Conservation (phyloP, 2,113 vertebrate genomes). For the Paracanthobrama guichenoti region DNA sequence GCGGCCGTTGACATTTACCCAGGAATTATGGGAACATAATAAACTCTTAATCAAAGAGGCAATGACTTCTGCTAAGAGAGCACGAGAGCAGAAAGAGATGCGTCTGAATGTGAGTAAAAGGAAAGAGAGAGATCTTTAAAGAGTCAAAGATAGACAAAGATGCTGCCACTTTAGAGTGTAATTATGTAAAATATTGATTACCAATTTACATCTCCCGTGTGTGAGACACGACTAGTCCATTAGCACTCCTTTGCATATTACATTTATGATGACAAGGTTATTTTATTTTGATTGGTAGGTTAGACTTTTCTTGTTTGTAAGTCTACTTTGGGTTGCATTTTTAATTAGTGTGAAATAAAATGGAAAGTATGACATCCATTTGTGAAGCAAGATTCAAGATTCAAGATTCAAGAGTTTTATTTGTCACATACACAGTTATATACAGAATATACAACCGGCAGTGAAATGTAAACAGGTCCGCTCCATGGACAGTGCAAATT, state of each 20-base stretch:
- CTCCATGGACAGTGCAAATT: too few species aligned
- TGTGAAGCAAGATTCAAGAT: too few species aligned
- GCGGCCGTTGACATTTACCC: constrained; percentile 58
- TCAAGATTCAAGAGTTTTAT: too few species aligned
- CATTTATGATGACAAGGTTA: background rate
- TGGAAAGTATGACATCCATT: background rate
- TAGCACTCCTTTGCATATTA: background rate
- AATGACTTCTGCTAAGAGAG: constrained; percentile 35
- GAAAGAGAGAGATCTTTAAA: background rate
- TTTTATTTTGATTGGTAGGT: background rate
- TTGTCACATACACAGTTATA: too few species aligned
- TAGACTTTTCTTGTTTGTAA: background rate
- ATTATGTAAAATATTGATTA: constrained; percentile 2
- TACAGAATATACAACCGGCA: too few species aligned
- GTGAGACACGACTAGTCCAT: background rate
- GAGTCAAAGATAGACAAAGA: background rate
- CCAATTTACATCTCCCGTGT: background rate
- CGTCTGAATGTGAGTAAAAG: constrained; percentile 1
- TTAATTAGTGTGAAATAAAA: background rate
- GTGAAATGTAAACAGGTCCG: too few species aligned
- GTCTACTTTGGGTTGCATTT: background rate
- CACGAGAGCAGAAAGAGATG: constrained; percentile 1
- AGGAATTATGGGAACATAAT: constrained; percentile 55
- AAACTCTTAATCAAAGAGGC: constrained; percentile 56
- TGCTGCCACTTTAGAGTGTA: background rate